Base-by-base conservation (phyloP, 2,113 vertebrate genomes). In the Tachysurus vachellii region DNA sequence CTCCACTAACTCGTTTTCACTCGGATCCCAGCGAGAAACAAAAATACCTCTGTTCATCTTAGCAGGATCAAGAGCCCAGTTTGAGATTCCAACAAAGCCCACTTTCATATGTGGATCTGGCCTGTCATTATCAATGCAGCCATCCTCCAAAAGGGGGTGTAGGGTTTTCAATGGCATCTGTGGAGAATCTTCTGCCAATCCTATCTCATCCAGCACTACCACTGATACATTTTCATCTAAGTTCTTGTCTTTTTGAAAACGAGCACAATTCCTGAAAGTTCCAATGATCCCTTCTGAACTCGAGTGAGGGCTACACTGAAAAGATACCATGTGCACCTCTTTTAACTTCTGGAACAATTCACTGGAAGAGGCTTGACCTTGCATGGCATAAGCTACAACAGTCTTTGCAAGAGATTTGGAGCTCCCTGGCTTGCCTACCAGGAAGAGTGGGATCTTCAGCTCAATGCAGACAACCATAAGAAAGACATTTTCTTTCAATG, bases 1-100 rank as follows among this genome's bases (percentile, higher is more conserved):
- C 85, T 95, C 89, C 71, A 96, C 92, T 42, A 96, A 93, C 86
- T 96, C 95, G 16, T 93, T 88, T 82, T 95, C 90, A 82, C 91
- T 95, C 5, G 95, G 95, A 83, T 95, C 95, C 88, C 94, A 93
- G 31, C 95, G 92, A 70, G 94, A 94, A 5, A 96, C 94, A 90
- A 96, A 95, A 85, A 96, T 95, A 26, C 95, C 96, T 68, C 95
- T 89, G 91, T 96, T 96, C 95, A 96, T 96, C 89, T 96, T 96
- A 47, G 95, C 95, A 79, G 95, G 95, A 89, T 96, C 96, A 2
- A 96, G 91, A 88, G 95, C 95, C 95, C 95, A 96, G 89, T 96
- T 96, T 42, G 96, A 96, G 87, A 96, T 95, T 44, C 96, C 95
- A 82, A 96, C 92, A 91, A 96, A 96, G 0, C 95, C 96, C 3